Conservation (phyloP, 2,888 invertebrate genomes). For the Drosophila antonietae region DNA sequence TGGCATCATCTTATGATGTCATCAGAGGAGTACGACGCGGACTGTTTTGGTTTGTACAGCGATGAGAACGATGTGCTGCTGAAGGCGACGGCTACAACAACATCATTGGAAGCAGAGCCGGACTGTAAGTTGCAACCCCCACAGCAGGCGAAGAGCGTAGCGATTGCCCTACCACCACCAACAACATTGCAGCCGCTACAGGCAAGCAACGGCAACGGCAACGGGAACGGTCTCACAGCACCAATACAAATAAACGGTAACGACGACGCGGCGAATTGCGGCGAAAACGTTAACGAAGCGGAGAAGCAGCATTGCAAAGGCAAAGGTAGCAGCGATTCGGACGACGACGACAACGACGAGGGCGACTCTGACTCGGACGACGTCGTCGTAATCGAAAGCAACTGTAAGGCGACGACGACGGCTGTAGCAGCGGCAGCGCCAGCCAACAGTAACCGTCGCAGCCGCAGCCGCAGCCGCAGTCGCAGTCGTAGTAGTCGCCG, state of each 20-base stretch:
- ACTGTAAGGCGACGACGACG: constrained; percentile 51
- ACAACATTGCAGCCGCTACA: constrained; percentile 55
- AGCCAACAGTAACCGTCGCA: constrained; percentile 45
- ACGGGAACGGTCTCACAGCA: constrained; percentile 40
- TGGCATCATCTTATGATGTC: constrained; percentile 94
- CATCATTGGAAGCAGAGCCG: constrained; percentile 46
- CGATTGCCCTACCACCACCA: constrained; percentile 43
- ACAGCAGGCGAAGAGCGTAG: constrained; percentile 44
- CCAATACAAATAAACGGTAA: constrained; percentile 46
- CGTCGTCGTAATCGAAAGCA: constrained; percentile 78
- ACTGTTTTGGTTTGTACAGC: constrained; percentile 96
- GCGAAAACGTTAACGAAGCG: constrained; percentile 59
- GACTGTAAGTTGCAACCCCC: constrained; percentile 86
- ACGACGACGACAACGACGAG: constrained; percentile 57
- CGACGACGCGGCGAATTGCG: constrained; percentile 71
- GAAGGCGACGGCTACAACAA: constrained; percentile 88
- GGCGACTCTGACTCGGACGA: constrained; percentile 72
- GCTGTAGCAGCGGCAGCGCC: constrained; percentile 44
- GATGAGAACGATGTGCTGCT: constrained; percentile 93
- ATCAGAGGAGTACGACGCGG: constrained; percentile 98
- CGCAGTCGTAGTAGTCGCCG: constrained; percentile 71
- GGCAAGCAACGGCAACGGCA: constrained; percentile 62
- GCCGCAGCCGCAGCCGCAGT: constrained; percentile 26
- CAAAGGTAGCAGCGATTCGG: constrained; percentile 48
- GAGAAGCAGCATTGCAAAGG: constrained; percentile 51